phyloP scores from a whole-genome alignment of 2,888 invertebrate genomes.

The Bombyx huttoni region DNA sequence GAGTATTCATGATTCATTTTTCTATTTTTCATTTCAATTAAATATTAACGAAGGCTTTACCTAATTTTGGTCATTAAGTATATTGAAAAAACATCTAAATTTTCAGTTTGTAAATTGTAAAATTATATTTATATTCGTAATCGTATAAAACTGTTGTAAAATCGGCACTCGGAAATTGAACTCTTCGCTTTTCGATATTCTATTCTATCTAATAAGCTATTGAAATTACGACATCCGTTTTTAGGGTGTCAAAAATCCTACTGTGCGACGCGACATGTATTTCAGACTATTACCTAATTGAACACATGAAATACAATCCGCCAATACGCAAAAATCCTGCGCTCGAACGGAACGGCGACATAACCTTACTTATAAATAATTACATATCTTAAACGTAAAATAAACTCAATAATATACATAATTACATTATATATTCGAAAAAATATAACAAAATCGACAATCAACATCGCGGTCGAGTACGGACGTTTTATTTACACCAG shows the following conservation, averaged over 20 bases:
- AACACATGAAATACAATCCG: constrained; percentile 69
- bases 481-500: neutral
- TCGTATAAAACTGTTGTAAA: too few species aligned
- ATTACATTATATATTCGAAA: constrained; percentile 71
- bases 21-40: too few species aligned
- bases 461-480: constrained; percentile 20
- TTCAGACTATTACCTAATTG: constrained; percentile 68
- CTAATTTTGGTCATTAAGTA: too few species aligned
- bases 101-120: too few species aligned
- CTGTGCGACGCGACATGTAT: constrained; percentile 29
- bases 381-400: constrained; percentile 65
- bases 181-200: neutral
- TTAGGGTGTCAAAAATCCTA: neutral
- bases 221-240: neutral
- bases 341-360: constrained; percentile 38
- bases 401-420: constrained; percentile 71
- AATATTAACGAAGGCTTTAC: too few species aligned
- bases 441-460: constrained; percentile 46
- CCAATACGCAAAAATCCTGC: constrained; percentile 35
- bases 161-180: too few species aligned
- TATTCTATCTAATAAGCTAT: neutral
- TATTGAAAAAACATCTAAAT: too few species aligned
- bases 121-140: too few species aligned
- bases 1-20: too few species aligned
- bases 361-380: constrained; percentile 60